These are phyloP conservation scores for Pangasius djambal DNA, from an alignment of 2,797 vertebrate genomes.

Conservation along the genomic window DNA sequence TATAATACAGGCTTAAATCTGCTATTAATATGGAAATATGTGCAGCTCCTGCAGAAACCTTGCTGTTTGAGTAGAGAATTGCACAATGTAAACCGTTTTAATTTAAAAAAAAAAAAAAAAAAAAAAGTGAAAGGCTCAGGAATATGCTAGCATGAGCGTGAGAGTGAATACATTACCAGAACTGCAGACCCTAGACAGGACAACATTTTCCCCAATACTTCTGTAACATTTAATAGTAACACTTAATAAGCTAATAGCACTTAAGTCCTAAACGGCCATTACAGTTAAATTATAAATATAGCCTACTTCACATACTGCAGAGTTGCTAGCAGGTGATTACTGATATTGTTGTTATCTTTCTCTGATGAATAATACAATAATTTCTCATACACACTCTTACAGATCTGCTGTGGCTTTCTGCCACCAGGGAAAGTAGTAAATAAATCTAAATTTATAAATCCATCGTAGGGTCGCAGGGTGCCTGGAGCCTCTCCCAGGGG, in stretches of 20 bases:
- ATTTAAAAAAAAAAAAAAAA: not conserved
- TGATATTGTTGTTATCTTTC: not conserved
- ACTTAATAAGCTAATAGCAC: not conserved
- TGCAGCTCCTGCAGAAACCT: slow-evolving; percentile 3
- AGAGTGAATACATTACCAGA: not conserved
- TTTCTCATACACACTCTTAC: not conserved
- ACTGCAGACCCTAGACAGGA: not conserved
- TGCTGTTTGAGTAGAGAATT: not conserved
- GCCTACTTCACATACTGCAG: not conserved
- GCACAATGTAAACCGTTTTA: not conserved
- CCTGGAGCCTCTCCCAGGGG: too few species aligned
- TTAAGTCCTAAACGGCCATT: not conserved
- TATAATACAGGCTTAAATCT: slow-evolving; percentile 1
- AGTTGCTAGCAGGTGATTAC: not conserved
- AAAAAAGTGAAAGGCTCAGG: not conserved
- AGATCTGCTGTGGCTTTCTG: not conserved
- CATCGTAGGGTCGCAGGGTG: too few species aligned
- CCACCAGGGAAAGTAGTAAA: not conserved
- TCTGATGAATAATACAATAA: not conserved
- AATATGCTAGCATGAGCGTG: slow-evolving; percentile 7
- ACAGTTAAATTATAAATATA: not conserved
- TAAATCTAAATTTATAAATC: not conserved
- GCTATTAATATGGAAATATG: slow-evolving; percentile 21
- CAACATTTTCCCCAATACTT: not conserved
- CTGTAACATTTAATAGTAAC: not conserved